Base-by-base conservation (phyloP, 1,140 invertebrate genomes). In the Chelonus insularis region DNA sequence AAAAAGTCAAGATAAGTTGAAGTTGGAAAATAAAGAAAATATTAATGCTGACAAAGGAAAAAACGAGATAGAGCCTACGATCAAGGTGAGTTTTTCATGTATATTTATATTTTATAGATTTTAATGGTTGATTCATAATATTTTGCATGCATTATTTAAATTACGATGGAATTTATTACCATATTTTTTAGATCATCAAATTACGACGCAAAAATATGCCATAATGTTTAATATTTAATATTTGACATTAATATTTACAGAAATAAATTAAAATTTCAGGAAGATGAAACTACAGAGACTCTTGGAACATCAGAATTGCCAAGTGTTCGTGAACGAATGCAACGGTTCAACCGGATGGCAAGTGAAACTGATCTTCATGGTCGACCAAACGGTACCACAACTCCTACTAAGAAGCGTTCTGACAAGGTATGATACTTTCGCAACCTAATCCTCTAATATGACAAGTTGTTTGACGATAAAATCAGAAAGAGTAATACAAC, bases 261-360 rank as follows among this genome's bases (percentile, higher is more conserved):
- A n/a, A n/a, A n/a, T n/a, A n/a, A n/a, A n/a, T n/a, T n/a, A n/a
- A n/a, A n/a, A n/a, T n/a, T n/a, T n/a, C n/a, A n/a, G n/a, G n/a
- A n/a, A n/a, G n/a, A n/a, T n/a, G n/a, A n/a, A n/a, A 29, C 25
- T 7, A 29, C 25, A 1, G 62, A 68, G 56, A 75, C 68, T 72
- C 69, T 67, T 48, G 67, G 66, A 60, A 75, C 77, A 21, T 73
- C 76, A 12, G 80, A 82, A 65, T 76, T 89, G 67, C 87, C 95
- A 62, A 94, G 92, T 65, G 94, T 97, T 2, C 94, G 92, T 74
- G 95, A 97, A 77, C 85, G 92, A 63, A 94, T 92, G 71, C 89
- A 94, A 82, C 94, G 94, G 76, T 94, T 97, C 76, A 95, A 97
- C 78, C 86, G 90, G 68, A 88, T 96, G 85, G 92, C 93, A 51